Evolutionary conservation across 2,888 invertebrate genomes (phyloP), one percentile per base, ranked within the genome.

Genomic region (Drosophila testacea): DNA sequence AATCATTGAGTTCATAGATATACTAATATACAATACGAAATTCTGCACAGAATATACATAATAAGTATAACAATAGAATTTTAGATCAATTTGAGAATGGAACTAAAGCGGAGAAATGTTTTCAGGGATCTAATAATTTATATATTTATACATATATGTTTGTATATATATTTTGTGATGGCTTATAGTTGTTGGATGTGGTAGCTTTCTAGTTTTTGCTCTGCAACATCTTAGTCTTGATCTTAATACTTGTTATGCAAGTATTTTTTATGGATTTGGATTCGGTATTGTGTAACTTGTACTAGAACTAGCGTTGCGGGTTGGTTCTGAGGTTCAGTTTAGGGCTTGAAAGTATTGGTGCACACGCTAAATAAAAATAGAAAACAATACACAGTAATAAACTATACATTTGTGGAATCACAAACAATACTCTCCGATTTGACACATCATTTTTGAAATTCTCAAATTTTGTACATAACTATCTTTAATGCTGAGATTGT

Each of bases 1-100:
- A 77, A 77, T 68, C 10, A 69, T 46, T 36, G 32, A 32, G 56
- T 75, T 51, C 48, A 28, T 36, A 34, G 60, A 54, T 28, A 57
- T 47, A 22, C 22, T 59, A 70, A 72, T 72, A 61, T 74, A 79
- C 67, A 77, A 74, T 67, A 67, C 52, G 9, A 60, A 50, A 59
- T 44, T 63, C 55, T 50, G 62, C 73, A 65, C 67, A 67, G 67
- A 75, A 71, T 68, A 63, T 39, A 50, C 69, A 71, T 22, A 70
- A 64, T 46, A 54, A 22, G 54, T 54, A 1, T 16, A 16, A 16
- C 16, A 16, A 16, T 16, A 16, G 16, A 16, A 16, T 16, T 16
- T 16, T 16, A 62, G 39, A 61, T 68, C 30, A 54, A 36, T 36
- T 57, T 54, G 2, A 27, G 16, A 71, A 72, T 56, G n/a, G n/a